Evolutionary conservation across 2,888 invertebrate genomes (phyloP), one percentile per base, ranked within the genome.

Genomic region (Rambutsinella grinnellia): DNA sequence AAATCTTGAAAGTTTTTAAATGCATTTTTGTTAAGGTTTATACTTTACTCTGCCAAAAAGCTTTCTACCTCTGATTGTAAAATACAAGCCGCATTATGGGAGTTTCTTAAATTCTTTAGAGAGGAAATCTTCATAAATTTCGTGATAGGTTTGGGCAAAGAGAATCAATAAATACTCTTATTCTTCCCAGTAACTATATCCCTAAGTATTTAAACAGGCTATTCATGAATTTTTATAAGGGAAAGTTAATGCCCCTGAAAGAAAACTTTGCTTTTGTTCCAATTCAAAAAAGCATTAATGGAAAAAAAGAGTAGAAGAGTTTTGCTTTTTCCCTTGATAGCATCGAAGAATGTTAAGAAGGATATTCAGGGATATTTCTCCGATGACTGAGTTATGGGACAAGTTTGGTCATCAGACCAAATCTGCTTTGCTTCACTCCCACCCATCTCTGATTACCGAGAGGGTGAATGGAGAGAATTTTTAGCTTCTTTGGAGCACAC

Each of bases 361-460:
- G n/a, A n/a, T n/a, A n/a, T n/a, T n/a, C n/a, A n/a, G n/a, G n/a
- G n/a, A n/a, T n/a, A n/a, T n/a, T n/a, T 53, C 47, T 49, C 54
- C 60, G 51, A 72, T 72, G 72, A 72, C 72, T 72, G 72, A 72
- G 66, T 72, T 72, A 72, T 72, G 72, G 66, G 72, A 58, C 60
- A 72, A 72, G 51, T 72, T 72, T 72, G 65, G 72, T 66, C 72
- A 72, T 72, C 72, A 71, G 46, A 27, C n/a, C n/a, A n/a, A n/a
- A n/a, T n/a, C 62, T 65, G 63, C 56, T 56, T 23, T 44, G n/a
- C 36, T 49, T 49, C 24, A 46, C 58, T 67, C 49, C 51, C 66
- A 58, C 27, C 10, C n/a, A n/a, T n/a, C n/a, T n/a, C 26, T 19
- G n/a, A 23, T 17, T n/a, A 26, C 15, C n/a, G 26, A 19, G 26